These are phyloP conservation scores for Lapara coniferarum DNA, from an alignment of 2,888 invertebrate genomes.

Conservation along the genomic window DNA sequence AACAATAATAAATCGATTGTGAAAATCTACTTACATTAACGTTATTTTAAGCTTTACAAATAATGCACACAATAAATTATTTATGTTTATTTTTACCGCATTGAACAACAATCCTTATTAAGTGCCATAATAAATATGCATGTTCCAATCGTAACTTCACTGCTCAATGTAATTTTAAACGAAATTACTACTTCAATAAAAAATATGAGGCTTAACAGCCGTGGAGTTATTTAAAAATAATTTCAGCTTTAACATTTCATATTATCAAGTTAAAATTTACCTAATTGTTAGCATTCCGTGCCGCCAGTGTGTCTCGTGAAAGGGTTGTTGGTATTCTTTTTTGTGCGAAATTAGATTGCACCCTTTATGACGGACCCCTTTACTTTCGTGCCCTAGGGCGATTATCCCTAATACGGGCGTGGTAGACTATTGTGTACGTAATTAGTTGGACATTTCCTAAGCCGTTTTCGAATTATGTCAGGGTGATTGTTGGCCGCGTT, in stretches of 20 bases:
- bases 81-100: neutral
- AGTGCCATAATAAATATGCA: neutral
- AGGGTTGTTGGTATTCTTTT: conserved; percentile 67
- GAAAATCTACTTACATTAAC: neutral
- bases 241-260: conserved; percentile 9
- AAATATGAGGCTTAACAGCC: neutral
- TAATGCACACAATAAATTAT: neutral
- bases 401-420: conserved; percentile 56
- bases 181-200: neutral
- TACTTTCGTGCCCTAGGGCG: conserved; percentile 52
- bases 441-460: conserved; percentile 27
- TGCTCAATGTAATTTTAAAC: neutral
- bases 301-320: conserved; percentile 49
- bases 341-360: conserved; percentile 76
- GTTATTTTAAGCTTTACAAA: neutral
- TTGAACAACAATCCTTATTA: neutral
- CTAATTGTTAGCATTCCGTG: conserved; percentile 30
- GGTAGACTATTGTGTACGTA: conserved; percentile 27
- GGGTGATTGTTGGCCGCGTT: conserved; percentile 9
- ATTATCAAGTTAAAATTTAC: neutral
- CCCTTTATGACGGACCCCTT: conserved; percentile 62
- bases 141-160: neutral
- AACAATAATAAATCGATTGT: no score
- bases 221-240: neutral
- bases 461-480: conserved; percentile 17